Base-by-base conservation (phyloP, 2,888 invertebrate species). In the Tenthredo scrophulariae region DNA sequence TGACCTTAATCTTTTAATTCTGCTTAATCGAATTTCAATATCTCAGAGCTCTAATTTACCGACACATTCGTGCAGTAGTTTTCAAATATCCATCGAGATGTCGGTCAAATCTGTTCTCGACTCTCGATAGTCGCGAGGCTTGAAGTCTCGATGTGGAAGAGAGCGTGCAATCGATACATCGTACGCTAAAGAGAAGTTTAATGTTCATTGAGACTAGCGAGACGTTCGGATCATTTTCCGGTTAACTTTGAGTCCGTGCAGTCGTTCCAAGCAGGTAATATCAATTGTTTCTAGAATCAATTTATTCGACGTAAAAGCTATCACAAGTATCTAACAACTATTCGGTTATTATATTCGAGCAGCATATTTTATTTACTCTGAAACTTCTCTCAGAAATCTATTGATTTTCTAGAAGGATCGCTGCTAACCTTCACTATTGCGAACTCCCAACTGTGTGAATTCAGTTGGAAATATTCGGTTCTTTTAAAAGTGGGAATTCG, bases 151-250 rank as follows among this genome's bases (percentile, higher is more conserved):
- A 79, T 37, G n/a, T n/a, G 18, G n/a, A 18, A 37, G 6, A 5
- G 9, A 33, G 37, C 18, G 33, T 70, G 18, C 10, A n/a, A 5
- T 79, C 79, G 58, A 80, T 58, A n/a, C 4, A 80, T 58, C 58
- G 40, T 4, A 80, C 37, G 37, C 37, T 43, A 18, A 15, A 43
- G 10, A 77, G 50, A 22, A 29, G 58, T 40, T 80, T 33, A 80
- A 62, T 22, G 40, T 80, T 50, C 40, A 80, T 80, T 80, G 37
- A 54, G 58, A 40, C 13, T 37, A 58, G 10, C 22, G 13, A 33
- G 6, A 6, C 83, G n/a, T 22, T 29, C 65, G 46, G 83, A 67
- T 83, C 83, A 83, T 29, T 83, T 83, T 83, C 83, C 83, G 83
- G 83, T 83, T 70, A 67, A 50, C 83, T 62, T 43, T 83, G 67